Evolutionary conservation across 2,888 invertebrate genomes (phyloP).

Genomic region (Rhimphoctona megacephalus): DNA sequence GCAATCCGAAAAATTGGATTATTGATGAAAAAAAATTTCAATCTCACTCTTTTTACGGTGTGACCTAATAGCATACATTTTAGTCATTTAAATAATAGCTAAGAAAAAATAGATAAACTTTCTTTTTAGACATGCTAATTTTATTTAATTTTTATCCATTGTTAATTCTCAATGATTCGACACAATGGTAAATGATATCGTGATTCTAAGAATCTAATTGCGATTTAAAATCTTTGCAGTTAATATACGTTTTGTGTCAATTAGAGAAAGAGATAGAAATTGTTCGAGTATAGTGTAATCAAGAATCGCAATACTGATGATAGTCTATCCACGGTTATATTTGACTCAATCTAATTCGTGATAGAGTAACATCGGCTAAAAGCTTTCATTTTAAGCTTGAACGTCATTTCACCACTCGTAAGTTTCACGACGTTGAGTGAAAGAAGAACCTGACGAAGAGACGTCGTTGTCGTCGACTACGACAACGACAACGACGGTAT

Average conservation of each 20-base stretch:
- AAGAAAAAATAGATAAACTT: neutral
- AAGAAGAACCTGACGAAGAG: slow-evolving; percentile 42
- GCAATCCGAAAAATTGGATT: neutral
- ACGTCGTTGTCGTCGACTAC: slow-evolving; percentile 10
- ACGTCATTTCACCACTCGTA: slow-evolving; percentile 47
- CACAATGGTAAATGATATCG: neutral
- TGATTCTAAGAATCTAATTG: neutral
- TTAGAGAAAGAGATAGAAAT: neutral
- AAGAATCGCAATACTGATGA: slow-evolving; percentile 31
- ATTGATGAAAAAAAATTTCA: neutral
- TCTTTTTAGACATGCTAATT: too few species aligned
- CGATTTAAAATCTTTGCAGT: neutral
- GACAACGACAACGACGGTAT: slow-evolving; percentile 44
- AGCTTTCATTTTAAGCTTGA: slow-evolving; percentile 64
- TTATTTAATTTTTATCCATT: too few species aligned
- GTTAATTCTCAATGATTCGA: neutral
- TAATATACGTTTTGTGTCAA: neutral
- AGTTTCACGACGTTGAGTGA: slow-evolving; percentile 42
- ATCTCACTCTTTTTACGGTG: neutral
- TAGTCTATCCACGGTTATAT: slow-evolving; percentile 46
- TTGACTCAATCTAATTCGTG: slow-evolving; percentile 37
- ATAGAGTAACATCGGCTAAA: slow-evolving; percentile 40
- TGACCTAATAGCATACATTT: neutral
- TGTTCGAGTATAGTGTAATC: slow-evolving; percentile 9
- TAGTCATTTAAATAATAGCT: neutral